Evolutionary conservation across 2,113 vertebrate species (phyloP), one percentile per base, ranked within the genome.

Genomic region (Silurus meridionalis): DNA sequence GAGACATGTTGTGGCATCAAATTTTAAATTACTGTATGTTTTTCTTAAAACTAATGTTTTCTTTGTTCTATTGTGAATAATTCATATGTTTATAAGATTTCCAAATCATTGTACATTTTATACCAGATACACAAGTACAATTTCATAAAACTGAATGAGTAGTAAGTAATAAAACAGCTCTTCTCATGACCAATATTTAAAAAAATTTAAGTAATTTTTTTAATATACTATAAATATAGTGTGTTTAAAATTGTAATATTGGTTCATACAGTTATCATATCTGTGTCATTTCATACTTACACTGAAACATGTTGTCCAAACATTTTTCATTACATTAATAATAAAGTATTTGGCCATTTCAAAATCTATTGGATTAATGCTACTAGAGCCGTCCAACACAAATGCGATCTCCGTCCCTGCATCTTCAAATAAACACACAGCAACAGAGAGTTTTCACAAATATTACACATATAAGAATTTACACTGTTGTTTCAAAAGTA

Each of bases 261-360:
- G 21, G 1, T 63, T 58, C 1, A 58, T 58, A 58, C 57, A 17
- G 21, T 63, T 63, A 37, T 37, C 37, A 37, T 37, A 37, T 37
- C 37, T 37, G 37, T 37, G 37, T 37, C 2, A 66, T 64, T 8
- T 6, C 63, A 23, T 23, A 64, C 88, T 69, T 91, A 95, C 96
- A 92, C 94, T 91, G 50, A 94, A 93, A 89, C 96, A 96, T 87
- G 91, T 94, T 14, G 91, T 69, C 86, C 94, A 95, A 87, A 95
- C 88, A 0, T 85, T 93, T 52, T 19, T 87, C 92, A 95, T 95
- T 87, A 96, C 93, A 83, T 91, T 92, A 63, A 83, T 88, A 64
- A 96, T 94, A 88, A 96, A 96, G 1, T 92, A 85, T 90, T 96
- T 96, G 80, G 95, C 96, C 77, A 6, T 94, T 87, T 94, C 37